Base-by-base conservation (phyloP, 2,113 vertebrate genomes). In the Pipra filicauda region DNA sequence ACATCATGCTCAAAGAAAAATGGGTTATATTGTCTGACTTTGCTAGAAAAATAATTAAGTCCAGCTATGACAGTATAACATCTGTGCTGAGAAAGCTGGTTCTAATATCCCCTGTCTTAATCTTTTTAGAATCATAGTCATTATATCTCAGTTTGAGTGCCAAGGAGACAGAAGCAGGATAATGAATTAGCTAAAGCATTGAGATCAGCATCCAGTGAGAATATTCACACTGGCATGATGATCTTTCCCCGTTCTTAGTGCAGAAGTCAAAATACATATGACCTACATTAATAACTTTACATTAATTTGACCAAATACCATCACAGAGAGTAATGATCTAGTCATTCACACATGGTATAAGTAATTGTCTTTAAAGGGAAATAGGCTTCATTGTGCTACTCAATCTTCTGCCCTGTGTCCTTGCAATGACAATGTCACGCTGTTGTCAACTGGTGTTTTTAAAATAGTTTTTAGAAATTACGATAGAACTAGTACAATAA, bases 191-290 rank as follows among this genome's bases (percentile, higher is more conserved):
- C 66, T 84, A 82, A 54, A 76, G 20, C 18, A 52, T 19, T n/a
- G 43, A 74, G 17, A 91, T 76, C 33, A 71, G n/a, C n/a, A 79
- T 26, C 31, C n/a, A 74, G 20, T 44, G 31, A 82, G 48, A 69
- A 48, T 78, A 80, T 52, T 67, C 49, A 83, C 51, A 43, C 18
- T 75, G 22, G 22, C 22, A 48, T 2, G 4, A 71, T 28, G 20
- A 7, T 72, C 80, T 55, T 78, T 28, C 57, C n/a, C 21, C 65
- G 35, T 74, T 37, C n/a, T 61, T 86, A 46, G 28, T 71, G 51
- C 31, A 88, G 48, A 80, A 93, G 43, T 76, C 85, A 91, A 93
- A 83, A 85, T 91, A 78, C 41, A n/a, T 76, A 67, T 77, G 54
- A 95, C 44, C 75, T 37, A 62, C 15, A 73, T 71, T 43, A 79